Base-by-base conservation (phyloP, 2,797 vertebrate genomes). In the Spheniscus humboldti region DNA sequence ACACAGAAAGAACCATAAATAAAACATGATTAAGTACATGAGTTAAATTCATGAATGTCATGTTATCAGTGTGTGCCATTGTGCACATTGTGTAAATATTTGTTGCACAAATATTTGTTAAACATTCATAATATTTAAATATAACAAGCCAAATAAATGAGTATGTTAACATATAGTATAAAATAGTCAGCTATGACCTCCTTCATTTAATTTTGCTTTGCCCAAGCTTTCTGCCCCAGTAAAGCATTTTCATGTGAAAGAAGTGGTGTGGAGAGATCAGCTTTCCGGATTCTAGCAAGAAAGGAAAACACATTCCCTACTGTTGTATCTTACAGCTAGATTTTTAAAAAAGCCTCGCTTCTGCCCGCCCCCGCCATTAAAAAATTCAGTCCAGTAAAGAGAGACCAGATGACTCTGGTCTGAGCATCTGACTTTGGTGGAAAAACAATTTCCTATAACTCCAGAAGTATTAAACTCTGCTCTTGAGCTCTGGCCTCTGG, bases 1-100 rank as follows among this genome's bases (percentile, higher is more conserved):
- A 92, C 4, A 8, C 74, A 91, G 71, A 86, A 92, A 80, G 85
- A 93, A 59, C 64, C 66, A 69, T 93, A 91, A 96, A 96, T 94
- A 96, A 95, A 91, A 86, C 27, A 50, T 87, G 92, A 85, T 87
- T 47, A 66, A 72, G 5, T 78, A 72, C 11, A 10, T 59, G 37
- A 50, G 24, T 84, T 93, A 63, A 93, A 76, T 69, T 83, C 62
- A 37, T 62, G 57, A 78, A 62, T 83, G 19, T 87, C 74, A 25
- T 48, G 22, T 68, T 94, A 60, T 47, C 67, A 43, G 20, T 63
- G 31, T 75, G n/a, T 91, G 75, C 73, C 27, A 5, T 57, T 83
- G 48, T 93, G 28, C n/a, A n/a, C 41, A 41, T 41, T 41, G 41
- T 41, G 41, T 69, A 78, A n/a, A 60, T 80, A 86, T 63, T 63